A percentile compares a stretch with the other conserved stretches of the same genome.
Evolutionary conservation across 92 coral and sea anemone genomes (phyloP).

Genomic region (Montipora capitata): DNA sequence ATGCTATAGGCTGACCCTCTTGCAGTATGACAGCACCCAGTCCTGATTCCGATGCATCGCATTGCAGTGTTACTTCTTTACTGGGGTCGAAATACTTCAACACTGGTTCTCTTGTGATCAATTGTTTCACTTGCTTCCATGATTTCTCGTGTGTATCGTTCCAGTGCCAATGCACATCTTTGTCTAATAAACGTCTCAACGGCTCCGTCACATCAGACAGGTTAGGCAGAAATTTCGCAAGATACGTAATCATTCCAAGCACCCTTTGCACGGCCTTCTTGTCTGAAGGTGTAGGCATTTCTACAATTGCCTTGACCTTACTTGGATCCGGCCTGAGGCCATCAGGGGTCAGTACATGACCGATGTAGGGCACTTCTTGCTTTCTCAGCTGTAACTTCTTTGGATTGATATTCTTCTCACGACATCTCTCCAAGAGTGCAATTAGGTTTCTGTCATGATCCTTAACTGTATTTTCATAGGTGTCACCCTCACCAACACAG

Average conservation of each 20-base stretch:
- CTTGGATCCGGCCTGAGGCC: conserved; percentile 3
- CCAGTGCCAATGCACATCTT: neutral
- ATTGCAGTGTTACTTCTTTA: too few species aligned
- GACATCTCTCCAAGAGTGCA: conserved; percentile 25
- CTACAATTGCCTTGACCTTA: conserved; percentile 12
- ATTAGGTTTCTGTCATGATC: conserved; percentile 25
- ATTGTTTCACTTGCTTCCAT: too few species aligned
- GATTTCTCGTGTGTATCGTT: too few species aligned
- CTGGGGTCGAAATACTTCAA: too few species aligned
- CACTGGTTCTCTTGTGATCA: too few species aligned
- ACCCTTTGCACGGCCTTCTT: conserved; percentile 14
- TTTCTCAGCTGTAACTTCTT: conserved; percentile 17
- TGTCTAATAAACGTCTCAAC: conserved; percentile 7
- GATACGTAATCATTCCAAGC: conserved; percentile 3
- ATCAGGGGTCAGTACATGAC: neutral
- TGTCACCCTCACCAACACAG: conserved; percentile 21
- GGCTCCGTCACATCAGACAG: conserved; percentile 14
- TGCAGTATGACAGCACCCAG: too few species aligned
- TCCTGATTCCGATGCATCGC: too few species aligned
- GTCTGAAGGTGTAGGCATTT: neutral
- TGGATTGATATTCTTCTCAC: conserved; percentile 23
- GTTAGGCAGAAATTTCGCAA: conserved; percentile 10
- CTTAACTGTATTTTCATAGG: conserved; percentile 17
- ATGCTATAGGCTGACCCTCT: conserved; percentile 2
- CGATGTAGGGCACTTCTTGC: conserved; percentile 10